phyloP scores from a whole-genome alignment of 2,113 vertebrate genomes.

The Cricetomys ansorgei region DNA sequence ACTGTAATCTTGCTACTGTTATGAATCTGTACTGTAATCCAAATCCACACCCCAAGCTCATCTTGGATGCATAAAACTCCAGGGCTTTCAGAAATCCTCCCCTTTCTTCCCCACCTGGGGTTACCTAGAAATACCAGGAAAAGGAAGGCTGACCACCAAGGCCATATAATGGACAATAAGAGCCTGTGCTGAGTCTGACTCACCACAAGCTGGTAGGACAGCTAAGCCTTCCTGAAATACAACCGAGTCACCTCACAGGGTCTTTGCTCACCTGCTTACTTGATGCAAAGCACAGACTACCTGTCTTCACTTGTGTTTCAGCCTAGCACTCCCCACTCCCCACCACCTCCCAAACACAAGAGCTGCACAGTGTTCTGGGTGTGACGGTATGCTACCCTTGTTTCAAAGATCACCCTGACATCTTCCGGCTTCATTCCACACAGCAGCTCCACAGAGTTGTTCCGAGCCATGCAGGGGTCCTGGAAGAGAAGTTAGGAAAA shows the following conservation, averaged over 20 bases:
- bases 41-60: neutral
- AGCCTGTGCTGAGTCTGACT: neutral
- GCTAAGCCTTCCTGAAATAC: neutral
- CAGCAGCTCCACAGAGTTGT: neutral
- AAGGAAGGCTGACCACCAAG: neutral
- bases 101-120: neutral
- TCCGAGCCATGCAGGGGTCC: neutral
- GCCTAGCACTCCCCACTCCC: neutral
- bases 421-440: neutral
- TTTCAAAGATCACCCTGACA: neutral
- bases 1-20: too few relatives aligned
- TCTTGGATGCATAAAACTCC: neutral
- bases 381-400: neutral
- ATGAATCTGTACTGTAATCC: too few relatives aligned
- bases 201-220: neutral
- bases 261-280: neutral
- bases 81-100: neutral
- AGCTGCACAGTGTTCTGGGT: neutral
- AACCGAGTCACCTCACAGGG: neutral
- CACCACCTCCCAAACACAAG: neutral
- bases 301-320: neutral
- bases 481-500: neutral
- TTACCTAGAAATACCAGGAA: neutral
- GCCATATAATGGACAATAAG: neutral
- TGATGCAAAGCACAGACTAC: neutral